These are phyloP conservation scores for Micronycteris hirsuta DNA, from an alignment of 2,113 vertebrate genomes.

Conservation along the genomic window DNA sequence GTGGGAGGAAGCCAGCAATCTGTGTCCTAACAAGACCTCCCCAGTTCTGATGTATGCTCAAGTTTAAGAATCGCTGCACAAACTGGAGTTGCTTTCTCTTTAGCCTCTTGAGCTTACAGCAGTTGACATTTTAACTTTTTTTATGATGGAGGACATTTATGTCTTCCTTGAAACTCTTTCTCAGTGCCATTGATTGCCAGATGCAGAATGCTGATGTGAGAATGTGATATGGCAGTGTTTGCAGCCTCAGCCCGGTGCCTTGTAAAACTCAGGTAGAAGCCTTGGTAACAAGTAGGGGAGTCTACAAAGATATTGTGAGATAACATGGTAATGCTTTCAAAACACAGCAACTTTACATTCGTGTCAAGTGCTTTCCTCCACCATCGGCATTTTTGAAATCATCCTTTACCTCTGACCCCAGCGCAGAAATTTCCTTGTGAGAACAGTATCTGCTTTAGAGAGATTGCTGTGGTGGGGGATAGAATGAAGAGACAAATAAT, in stretches of 20 bases:
- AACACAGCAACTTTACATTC: not conserved
- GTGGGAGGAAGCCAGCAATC: not conserved
- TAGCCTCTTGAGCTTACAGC: not conserved
- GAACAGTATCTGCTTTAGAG: not conserved
- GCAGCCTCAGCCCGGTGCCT: not conserved
- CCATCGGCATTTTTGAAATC: not conserved
- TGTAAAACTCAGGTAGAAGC: not conserved
- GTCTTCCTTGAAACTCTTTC: not conserved
- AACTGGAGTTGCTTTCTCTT: not conserved
- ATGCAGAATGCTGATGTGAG: not conserved
- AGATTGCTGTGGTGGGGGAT: not conserved
- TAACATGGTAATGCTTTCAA: not conserved
- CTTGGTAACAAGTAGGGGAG: not conserved
- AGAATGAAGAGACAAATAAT: not conserved
- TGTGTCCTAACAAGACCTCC: not conserved
- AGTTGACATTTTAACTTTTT: constrained; percentile 5
- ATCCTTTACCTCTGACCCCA: not conserved
- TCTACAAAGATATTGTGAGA: not conserved
- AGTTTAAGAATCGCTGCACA: not conserved
- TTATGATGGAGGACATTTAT: not conserved
- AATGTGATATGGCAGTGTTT: not conserved
- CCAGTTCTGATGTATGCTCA: not conserved
- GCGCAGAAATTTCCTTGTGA: not conserved
- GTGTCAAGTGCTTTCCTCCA: not conserved
- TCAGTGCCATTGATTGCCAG: not conserved